Conservation (phyloP, 2,797 vertebrate genomes). For the Epinephelus malabaricus region DNA sequence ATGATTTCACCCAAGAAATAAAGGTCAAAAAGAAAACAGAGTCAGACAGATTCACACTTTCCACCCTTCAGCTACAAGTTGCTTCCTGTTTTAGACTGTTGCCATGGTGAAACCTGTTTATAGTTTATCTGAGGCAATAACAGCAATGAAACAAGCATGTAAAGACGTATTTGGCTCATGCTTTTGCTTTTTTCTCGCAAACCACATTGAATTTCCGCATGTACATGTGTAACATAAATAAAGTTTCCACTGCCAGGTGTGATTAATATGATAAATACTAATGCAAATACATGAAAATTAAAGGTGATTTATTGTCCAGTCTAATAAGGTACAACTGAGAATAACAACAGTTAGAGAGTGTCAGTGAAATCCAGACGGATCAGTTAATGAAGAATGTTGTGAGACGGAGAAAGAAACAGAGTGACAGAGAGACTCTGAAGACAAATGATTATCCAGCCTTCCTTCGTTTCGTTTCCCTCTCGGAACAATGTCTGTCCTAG, state of each 20-base stretch:
- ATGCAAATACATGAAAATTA: background rate
- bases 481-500: slow-evolving; percentile 60
- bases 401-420: slow-evolving; percentile 7
- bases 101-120: slow-evolving; percentile 47
- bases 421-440: slow-evolving; percentile 21
- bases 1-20: background rate
- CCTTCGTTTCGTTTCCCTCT: slow-evolving; percentile 14
- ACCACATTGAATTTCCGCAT: background rate
- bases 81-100: slow-evolving; percentile 73
- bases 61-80: background rate
- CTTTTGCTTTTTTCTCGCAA: background rate
- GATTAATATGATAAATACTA: background rate
- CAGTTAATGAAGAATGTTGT: background rate
- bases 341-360: background rate
- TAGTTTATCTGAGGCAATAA: slow-evolving; percentile 20
- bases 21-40: background rate
- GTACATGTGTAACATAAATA: background rate
- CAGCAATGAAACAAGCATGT: slow-evolving; percentile 2
- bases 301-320: slow-evolving; percentile 4
- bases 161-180: background rate
- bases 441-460: slow-evolving; percentile 44
- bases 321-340: background rate
- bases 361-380: background rate
- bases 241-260: background rate
- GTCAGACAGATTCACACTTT: slow-evolving; percentile 22